A percentile compares a stretch with the other conserved stretches of the same genome.
phyloP scores from a whole-genome alignment of 2,797 vertebrate species.

The Esox masquinongy region DNA sequence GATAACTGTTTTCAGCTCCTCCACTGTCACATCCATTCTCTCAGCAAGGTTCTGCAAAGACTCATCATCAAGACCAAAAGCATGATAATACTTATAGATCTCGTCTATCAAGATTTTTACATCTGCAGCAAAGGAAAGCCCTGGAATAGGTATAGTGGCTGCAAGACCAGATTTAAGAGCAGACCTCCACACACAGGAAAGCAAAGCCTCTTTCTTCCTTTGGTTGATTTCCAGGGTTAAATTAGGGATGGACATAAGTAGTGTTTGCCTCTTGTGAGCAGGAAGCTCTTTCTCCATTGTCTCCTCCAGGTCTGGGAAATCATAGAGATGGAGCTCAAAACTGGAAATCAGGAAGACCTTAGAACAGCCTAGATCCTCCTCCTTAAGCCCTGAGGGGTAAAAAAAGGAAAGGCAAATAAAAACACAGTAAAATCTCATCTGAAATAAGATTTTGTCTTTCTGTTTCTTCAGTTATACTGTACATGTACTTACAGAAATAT shows the following conservation, averaged over 20 bases:
- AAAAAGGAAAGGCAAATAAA: slow-evolving; percentile 62
- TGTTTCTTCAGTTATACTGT: too few relatives aligned
- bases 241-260: slow-evolving; percentile 56
- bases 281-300: slow-evolving; percentile 71
- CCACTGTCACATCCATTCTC: slow-evolving; percentile 58
- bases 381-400: slow-evolving; percentile 23
- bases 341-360: slow-evolving; percentile 73
- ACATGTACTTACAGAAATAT: too few relatives aligned
- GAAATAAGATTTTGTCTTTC: too few relatives aligned
- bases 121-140: slow-evolving; percentile 60
- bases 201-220: slow-evolving; percentile 42
- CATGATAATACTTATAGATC: slow-evolving; percentile 60
- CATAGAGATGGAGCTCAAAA: slow-evolving; percentile 46
- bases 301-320: slow-evolving; percentile 66
- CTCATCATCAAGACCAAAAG: slow-evolving; percentile 68
- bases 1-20: slow-evolving; percentile 52
- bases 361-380: slow-evolving; percentile 34
- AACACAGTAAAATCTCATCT: slow-evolving; percentile 5
- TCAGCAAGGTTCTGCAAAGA: slow-evolving; percentile 65
- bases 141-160: slow-evolving; percentile 53
- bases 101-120: slow-evolving; percentile 56
- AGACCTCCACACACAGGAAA: slow-evolving; percentile 27
- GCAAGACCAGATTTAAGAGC: slow-evolving; percentile 27
- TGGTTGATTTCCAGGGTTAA: slow-evolving; percentile 38
- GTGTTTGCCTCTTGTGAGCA: slow-evolving; percentile 61